Base-by-base conservation (phyloP, 2,113 vertebrate genomes). In the Elaphurus davidianus region DNA sequence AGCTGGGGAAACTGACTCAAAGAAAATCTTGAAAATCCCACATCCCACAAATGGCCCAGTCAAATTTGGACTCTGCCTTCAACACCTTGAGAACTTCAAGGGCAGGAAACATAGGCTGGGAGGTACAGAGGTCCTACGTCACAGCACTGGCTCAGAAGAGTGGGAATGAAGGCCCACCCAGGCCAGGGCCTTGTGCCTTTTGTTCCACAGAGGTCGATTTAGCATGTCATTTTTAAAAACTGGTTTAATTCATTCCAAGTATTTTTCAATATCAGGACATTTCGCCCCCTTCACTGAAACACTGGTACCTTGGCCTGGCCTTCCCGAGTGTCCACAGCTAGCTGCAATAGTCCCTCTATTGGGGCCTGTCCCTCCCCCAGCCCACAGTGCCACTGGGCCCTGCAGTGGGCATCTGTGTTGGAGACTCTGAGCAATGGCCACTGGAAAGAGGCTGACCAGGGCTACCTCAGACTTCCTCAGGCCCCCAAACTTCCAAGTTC, bases 181-280 rank as follows among this genome's bases (percentile, higher is more conserved):
- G 25, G 33, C 12, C 62, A 33, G 12, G 17, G 8, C 36, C 59
- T 82, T 74, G 82, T 2, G 30, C 17, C 54, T 55, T 84, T 59
- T 17, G 2, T 71, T 43, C n/a, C 87, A 85, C 21, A 27, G 33
- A 84, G 54, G 36, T 94, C 92, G 21, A 79, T 87, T 81, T 90
- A 55, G 36, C 13, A 5, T 13, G 40, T 67, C 62, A 94, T 84
- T 95, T 95, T 13, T 52, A 94, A 96, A 97, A 92, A 90, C 25
- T 45, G 59, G 59, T 98, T 98, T 97, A 97, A 97, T 97, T 55
- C 28, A 74, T 27, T 93, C 88, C 59, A 88, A 97, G 97, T 47
- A 89, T 84, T 59, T 96, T 40, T 28, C 23, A 59, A 27, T 92
- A 76, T 2, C 50, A 23, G 64, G 79, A 88, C 45, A 84, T 62